Evolutionary conservation across 1,140 invertebrate species (phyloP).

Genomic region (Berghia stephanieae): DNA sequence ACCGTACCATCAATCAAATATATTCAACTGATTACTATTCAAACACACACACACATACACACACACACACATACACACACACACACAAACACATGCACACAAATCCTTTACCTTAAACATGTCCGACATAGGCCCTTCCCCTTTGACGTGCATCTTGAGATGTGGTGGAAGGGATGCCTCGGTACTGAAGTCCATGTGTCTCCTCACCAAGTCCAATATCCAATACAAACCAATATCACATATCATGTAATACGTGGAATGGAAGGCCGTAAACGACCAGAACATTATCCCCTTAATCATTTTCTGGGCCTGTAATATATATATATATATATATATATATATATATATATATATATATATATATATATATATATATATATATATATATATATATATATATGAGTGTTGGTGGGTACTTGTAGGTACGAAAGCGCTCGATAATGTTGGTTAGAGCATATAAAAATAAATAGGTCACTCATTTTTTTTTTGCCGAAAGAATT

Average conservation of each 20-base stretch:
- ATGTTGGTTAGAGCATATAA: too few species aligned
- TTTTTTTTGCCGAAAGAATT: too few species aligned
- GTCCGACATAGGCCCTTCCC: conserved; percentile 58
- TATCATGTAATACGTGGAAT: conserved; percentile 76
- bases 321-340: conserved; percentile 19
- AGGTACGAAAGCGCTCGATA: too few species aligned
- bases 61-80: too few species aligned
- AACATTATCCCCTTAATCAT: conserved; percentile 71
- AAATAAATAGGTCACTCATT: too few species aligned
- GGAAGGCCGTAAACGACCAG: conserved; percentile 73
- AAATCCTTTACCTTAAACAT: conserved; percentile 54
- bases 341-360: conserved; percentile 3
- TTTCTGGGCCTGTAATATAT: conserved; percentile 33
- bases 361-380: too few species aligned
- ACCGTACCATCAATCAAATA: too few species aligned
- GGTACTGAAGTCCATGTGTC: conserved; percentile 73
- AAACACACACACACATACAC: too few species aligned
- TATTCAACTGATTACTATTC: too few species aligned
- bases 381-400: too few species aligned
- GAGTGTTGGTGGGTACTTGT: too few species aligned
- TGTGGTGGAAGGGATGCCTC: conserved; percentile 48
- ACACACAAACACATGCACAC: too few species aligned
- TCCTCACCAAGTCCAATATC: conserved; percentile 75
- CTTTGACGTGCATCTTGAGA: conserved; percentile 61
- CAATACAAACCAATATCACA: conserved; percentile 81